Evolutionary conservation across 1,140 invertebrate species (phyloP), one percentile per base, ranked within the genome.

Genomic region (Sinonovacula constricta): DNA sequence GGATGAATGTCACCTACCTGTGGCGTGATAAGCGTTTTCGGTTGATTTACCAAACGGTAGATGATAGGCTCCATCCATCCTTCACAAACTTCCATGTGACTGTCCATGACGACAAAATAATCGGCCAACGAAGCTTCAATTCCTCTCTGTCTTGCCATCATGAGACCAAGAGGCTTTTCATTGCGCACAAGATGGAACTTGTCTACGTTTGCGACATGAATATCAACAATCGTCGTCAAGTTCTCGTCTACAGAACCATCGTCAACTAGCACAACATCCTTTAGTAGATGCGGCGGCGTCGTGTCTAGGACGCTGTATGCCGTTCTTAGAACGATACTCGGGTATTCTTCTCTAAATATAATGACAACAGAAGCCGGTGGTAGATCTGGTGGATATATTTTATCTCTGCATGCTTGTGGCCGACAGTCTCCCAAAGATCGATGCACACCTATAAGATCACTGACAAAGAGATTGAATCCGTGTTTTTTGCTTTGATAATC

Each of bases 341-440:
- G 95, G 4, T 96, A 94, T 92, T 97, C 96, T 88, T 97, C 96
- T 84, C 94, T 95, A 91, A 96, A 97, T 78, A 97, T 95, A 54
- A 97, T 94, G 36, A 97, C 93, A n/a, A 97, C 94, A 75, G 92
- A 93, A 5, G 93, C 91, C 18, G 34, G 26, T 30, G 84, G 82
- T 62, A 98, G 78, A 66, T 83, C 54, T n/a, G 2, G n/a, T 15
- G 81, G 71, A 36, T 80, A 83, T 22, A n/a, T 3, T 12, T 28
- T 62, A 2, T 30, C 22, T 33, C 34, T 74, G 31, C 70, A 74
- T 54, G 45, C 30, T 22, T 62, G 28, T 34, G 70, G 60, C 34
- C 70, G 33, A 45, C 39, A 45, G 34, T 74, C 70, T 3, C 54
- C 54, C n/a, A 62, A 31, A 2, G 34, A 28, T 34, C 70, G 15